Conservation (phyloP, 2,888 invertebrate species). For the Pachymerium ferrugineum region DNA sequence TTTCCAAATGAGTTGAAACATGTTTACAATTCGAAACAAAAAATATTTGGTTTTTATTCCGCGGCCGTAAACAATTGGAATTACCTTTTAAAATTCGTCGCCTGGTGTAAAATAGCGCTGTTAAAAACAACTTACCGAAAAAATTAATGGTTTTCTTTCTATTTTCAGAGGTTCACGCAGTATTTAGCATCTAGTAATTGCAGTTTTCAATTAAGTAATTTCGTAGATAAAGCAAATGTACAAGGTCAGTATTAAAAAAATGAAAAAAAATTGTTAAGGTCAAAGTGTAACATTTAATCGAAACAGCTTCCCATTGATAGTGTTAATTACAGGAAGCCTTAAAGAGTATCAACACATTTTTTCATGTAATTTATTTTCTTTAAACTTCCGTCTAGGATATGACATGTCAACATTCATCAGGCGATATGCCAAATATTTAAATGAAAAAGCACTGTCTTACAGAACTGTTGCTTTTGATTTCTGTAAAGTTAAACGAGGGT, state of each 20-base stretch:
- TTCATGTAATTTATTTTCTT: conserved; percentile 18
- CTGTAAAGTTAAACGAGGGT: conserved; percentile 99
- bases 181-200: conserved; percentile 99
- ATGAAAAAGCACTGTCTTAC: conserved; percentile 98
- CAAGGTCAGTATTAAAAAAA: conserved; percentile 68
- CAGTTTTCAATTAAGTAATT: conserved; percentile 95
- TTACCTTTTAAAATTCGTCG: conserved; percentile 28
- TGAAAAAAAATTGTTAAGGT: neutral
- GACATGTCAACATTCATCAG: conserved; percentile 99
- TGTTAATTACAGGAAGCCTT: conserved; percentile 7
- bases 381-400: conserved; percentile 65
- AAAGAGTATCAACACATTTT: no score
- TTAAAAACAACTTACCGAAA: neutral
- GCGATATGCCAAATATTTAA: conserved; percentile 97
- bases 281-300: conserved; percentile 1
- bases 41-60: no score
- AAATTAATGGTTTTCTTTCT: conserved; percentile 38
- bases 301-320: neutral
- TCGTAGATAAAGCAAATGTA: conserved; percentile 93
- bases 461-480: conserved; percentile 98
- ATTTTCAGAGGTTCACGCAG: conserved; percentile 94
- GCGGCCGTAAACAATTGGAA: conserved; percentile 30
- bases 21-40: neutral
- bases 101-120: neutral
- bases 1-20: no score